These are phyloP conservation scores for Hylia prasina DNA, from an alignment of 2,113 vertebrate genomes.

Conservation along the genomic window DNA sequence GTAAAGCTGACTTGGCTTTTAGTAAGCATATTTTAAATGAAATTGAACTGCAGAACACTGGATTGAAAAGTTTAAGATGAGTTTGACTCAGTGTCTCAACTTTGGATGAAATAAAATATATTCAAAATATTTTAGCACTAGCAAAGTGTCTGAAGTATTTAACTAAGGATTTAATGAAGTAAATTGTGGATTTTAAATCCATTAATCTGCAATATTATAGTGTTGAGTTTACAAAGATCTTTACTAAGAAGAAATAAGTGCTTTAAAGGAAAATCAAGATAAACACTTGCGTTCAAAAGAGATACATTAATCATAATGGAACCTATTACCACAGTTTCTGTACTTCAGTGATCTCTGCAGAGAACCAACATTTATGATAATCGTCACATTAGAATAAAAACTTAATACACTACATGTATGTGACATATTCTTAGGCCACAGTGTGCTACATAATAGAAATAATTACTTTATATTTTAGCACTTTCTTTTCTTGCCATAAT, in stretches of 20 bases:
- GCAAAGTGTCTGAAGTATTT: neutral
- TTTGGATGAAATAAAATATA: neutral
- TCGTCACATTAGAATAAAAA: neutral
- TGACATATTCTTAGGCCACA: neutral
- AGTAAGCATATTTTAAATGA: neutral
- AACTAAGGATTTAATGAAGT: neutral
- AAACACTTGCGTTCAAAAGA: neutral
- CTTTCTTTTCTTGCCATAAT: neutral
- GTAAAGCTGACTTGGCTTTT: neutral
- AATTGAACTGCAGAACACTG: neutral
- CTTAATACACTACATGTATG: neutral
- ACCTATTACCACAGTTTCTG: neutral
- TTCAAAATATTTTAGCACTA: neutral
- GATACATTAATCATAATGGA: neutral
- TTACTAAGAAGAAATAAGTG: neutral
- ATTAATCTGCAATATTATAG: neutral
- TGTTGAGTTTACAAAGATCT: neutral
- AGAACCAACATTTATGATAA: neutral
- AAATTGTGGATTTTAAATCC: neutral
- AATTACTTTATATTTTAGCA: neutral
- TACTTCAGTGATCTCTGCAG: neutral
- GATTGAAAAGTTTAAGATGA: neutral
- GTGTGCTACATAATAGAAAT: neutral
- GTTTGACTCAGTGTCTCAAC: neutral
- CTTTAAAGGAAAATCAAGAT: neutral